Evolutionary conservation across 2,113 vertebrate genomes (phyloP), one percentile per base, ranked within the genome.

Genomic region (Noctilio leporinus): DNA sequence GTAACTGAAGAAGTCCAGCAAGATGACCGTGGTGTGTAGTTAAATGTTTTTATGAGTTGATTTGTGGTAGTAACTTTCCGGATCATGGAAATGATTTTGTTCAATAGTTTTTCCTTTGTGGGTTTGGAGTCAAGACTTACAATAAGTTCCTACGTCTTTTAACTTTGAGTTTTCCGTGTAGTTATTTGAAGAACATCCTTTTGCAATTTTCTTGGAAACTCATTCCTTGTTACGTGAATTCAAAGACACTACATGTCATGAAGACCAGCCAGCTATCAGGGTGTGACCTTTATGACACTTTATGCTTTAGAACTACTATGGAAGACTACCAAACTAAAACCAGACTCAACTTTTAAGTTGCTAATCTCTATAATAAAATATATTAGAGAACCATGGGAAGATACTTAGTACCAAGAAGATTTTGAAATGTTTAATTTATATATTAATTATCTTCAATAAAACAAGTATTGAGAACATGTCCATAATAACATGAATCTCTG

Each of bases 141-240:
- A 12, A 89, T 87, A 9, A 77, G 73, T 89, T 94, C 59, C 43
- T 43, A 85, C 69, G 51, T 87, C 38, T 86, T 86, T 80, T 55
- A 62, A 81, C 73, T 86, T 65, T 59, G 83, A 81, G 35, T 86
- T 86, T 55, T 93, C 30, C 55, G 24, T 64, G 67, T 65, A 94
- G 51, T 92, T 92, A 92, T 85, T 92, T 96, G 69, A 95, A 89
- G 53, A 94, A 91, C 20, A 89, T 40, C 53, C 64, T 96, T 95
- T 91, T 83, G 51, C 45, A 96, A 24, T 87, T 92, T 88, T 95
- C 24, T 91, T 88, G 69, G 86, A 84, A 93, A 81, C 26, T 10
- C 47, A 67, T 76, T 75, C 49, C 49, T 83, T 93, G 55, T 89
- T 82, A 64, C 55, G 49, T 75, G 70, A 89, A 65, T 89, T 95